Conservation (phyloP, 2,888 invertebrate species). For the Ischnura elegans region DNA sequence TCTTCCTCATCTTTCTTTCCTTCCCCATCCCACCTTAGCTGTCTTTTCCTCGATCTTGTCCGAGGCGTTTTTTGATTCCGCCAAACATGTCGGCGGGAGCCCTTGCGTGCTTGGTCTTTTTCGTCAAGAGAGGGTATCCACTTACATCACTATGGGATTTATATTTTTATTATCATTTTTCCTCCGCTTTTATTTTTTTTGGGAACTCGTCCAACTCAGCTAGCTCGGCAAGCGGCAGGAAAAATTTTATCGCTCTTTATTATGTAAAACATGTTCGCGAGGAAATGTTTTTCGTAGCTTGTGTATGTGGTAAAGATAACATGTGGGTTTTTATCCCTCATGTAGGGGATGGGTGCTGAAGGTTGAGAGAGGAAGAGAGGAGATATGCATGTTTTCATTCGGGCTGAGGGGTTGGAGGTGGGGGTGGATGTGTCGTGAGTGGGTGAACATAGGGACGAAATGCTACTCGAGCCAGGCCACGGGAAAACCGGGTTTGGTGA, state of each 20-base stretch:
- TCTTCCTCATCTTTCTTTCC: neutral
- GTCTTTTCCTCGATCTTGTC: slow-evolving; percentile 43
- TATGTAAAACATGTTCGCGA: slow-evolving; percentile 65
- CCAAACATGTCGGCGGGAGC: slow-evolving; percentile 63
- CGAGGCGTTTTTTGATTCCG: slow-evolving; percentile 45
- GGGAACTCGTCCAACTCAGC: slow-evolving; percentile 61
- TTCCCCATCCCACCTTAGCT: neutral
- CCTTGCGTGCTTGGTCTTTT: slow-evolving; percentile 65
- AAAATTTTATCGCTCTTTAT: slow-evolving; percentile 66
- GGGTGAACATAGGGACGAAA: neutral
- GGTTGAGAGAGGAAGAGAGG: neutral
- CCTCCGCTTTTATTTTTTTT: neutral
- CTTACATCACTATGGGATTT: slow-evolving; percentile 63
- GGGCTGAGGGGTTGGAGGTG: neutral
- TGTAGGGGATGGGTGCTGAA: slow-evolving; percentile 7
- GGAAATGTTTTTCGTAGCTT: slow-evolving; percentile 63
- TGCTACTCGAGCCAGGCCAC: neutral
- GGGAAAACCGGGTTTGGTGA: neutral
- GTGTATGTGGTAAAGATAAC: slow-evolving; percentile 65
- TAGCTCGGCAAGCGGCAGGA: slow-evolving; percentile 64
- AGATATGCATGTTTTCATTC: slow-evolving; percentile 45
- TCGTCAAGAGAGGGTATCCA: slow-evolving; percentile 60
- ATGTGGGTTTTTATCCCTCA: slow-evolving; percentile 61
- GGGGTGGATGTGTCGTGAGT: neutral
- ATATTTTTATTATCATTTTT: too few relatives aligned